Evolutionary conservation across 2,113 vertebrate species (phyloP).

Genomic region (Suricata suricatta): DNA sequence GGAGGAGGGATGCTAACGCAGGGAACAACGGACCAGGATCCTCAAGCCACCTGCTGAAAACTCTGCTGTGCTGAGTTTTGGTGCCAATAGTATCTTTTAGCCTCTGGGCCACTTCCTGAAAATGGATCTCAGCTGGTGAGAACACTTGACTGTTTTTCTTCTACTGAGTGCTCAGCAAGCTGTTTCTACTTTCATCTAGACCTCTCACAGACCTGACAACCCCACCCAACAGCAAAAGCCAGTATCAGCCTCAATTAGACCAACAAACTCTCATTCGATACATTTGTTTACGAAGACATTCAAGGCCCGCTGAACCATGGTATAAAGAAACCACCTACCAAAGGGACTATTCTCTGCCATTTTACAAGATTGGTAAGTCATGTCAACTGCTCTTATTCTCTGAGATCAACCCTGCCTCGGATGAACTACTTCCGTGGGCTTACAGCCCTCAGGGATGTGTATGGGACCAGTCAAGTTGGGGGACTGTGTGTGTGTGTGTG

Average conservation of each 20-base stretch:
- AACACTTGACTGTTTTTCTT: background rate
- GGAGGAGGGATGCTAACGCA: background rate
- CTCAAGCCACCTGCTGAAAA: no score
- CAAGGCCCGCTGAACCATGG: background rate
- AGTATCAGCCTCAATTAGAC: slow-evolving; percentile 65
- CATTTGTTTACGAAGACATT: slow-evolving; percentile 50
- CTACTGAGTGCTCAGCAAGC: background rate
- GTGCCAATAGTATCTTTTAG: background rate
- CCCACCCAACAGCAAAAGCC: slow-evolving; percentile 31
- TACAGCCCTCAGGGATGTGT: accelerated
- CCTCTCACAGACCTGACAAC: slow-evolving; percentile 68
- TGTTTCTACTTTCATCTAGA: slow-evolving; percentile 74
- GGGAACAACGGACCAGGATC: background rate
- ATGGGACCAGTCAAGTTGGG: background rate
- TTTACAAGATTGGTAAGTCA: slow-evolving; percentile 56
- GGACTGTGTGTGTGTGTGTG: background rate
- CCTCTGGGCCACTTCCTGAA: background rate
- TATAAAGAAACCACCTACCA: slow-evolving; percentile 69
- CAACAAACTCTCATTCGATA: slow-evolving; percentile 68
- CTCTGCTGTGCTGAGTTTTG: background rate
- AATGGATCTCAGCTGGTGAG: background rate
- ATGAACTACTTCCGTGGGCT: accelerated
- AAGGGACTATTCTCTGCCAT: slow-evolving; percentile 62
- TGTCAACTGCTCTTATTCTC: background rate
- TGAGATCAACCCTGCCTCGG: background rate